Conservation (phyloP, 2,888 invertebrate genomes). For the Clepsis dumicolana region DNA sequence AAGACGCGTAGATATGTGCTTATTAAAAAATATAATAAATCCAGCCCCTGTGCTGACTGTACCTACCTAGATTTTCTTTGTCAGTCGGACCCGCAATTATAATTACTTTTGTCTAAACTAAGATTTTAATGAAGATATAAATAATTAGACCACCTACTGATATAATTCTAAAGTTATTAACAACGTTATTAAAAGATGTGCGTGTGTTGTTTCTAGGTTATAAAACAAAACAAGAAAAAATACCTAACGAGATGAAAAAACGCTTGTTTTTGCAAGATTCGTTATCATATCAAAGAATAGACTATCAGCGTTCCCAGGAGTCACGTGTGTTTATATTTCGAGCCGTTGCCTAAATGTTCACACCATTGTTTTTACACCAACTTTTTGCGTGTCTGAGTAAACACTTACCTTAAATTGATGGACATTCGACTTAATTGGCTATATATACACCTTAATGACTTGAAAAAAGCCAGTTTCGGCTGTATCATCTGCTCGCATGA, state of each 20-base stretch:
- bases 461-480: slow-evolving; percentile 15
- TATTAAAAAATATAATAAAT: too few species aligned
- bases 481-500: slow-evolving; percentile 11
- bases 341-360: slow-evolving; percentile 38
- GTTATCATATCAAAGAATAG: slow-evolving; percentile 21
- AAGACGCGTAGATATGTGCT: too few species aligned
- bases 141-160: not conserved
- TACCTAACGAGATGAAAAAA: slow-evolving; percentile 7
- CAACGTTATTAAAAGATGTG: not conserved
- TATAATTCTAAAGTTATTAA: not conserved
- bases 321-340: slow-evolving; percentile 36
- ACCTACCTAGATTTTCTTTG: too few species aligned
- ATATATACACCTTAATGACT: slow-evolving; percentile 11
- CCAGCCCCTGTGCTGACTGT: too few species aligned
- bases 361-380: slow-evolving; percentile 45
- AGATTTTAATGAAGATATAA: not conserved
- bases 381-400: slow-evolving; percentile 37
- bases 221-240: slow-evolving; percentile 13
- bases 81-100: too few species aligned
- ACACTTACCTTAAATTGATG: slow-evolving; percentile 38
- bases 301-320: slow-evolving; percentile 25
- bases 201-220: slow-evolving; percentile 4
- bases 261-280: slow-evolving; percentile 3
- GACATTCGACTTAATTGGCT: slow-evolving; percentile 15
- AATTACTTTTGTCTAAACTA: not conserved